Conservation (phyloP, 2,113 vertebrate species). For the Tachycineta bicolor region DNA sequence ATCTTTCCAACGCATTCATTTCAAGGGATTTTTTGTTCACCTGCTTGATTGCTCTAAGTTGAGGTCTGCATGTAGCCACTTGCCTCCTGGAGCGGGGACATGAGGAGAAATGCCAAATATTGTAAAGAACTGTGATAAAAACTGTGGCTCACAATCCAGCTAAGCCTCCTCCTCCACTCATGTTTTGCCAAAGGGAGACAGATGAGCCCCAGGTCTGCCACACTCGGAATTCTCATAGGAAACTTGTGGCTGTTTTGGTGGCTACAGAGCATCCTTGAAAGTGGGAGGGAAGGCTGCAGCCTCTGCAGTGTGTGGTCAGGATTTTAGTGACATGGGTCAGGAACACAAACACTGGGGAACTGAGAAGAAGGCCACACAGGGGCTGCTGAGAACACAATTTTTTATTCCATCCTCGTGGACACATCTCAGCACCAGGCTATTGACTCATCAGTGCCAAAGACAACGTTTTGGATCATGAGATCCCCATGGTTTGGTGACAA, state of each 20-base stretch:
- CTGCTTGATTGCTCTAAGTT: neutral
- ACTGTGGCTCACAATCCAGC: neutral
- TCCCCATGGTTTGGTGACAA: neutral
- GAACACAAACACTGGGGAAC: neutral
- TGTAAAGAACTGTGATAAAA: neutral
- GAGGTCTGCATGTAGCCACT: neutral
- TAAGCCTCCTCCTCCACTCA: neutral
- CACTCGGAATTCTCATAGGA: neutral
- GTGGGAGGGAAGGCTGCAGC: neutral
- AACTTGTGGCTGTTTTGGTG: neutral
- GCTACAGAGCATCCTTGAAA: rapidly evolving
- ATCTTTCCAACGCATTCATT: neutral
- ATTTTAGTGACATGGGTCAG: neutral
- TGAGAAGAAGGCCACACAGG: neutral
- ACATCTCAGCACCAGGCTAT: rapidly evolving
- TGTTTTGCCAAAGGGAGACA: neutral
- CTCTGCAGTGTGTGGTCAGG: neutral
- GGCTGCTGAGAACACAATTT: neutral
- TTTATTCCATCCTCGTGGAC: neutral
- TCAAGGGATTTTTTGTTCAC: neutral
- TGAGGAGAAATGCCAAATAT: neutral
- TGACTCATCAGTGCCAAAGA: neutral
- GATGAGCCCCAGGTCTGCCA: neutral
- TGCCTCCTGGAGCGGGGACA: neutral
- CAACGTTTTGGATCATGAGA: neutral